Base-by-base conservation (phyloP, 2,113 vertebrate species). In the Neoarius graeffei region DNA sequence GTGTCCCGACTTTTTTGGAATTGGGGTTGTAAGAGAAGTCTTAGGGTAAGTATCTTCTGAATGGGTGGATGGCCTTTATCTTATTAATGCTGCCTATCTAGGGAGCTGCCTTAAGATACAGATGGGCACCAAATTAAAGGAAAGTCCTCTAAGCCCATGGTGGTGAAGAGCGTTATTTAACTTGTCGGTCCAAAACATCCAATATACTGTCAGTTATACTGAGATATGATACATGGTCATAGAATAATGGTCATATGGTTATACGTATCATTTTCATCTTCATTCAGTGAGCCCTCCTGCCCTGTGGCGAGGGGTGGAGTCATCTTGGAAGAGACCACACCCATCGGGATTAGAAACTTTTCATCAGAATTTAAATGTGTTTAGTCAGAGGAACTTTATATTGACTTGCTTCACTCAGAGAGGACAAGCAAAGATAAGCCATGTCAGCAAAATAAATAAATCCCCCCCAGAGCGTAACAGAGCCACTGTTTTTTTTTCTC, bases 371-470 rank as follows among this genome's bases (percentile, higher is more conserved):
- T 9, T 42, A 42, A 73, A 42, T 42, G 9, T 76, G 42, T 50
- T 76, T 20, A 76, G 20, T 25, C 8, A 76, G 73, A 50, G 9
- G 73, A 25, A 23, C 20, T 76, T 50, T 76, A 76, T 76, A 76
- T 52, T 23, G 48, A 76, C 9, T 50, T 76, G 73, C 19, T 73
- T 73, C 17, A 42, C 35, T 73, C 35, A 48, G 17, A 25, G 73
- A 48, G 8, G 42, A 50, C 23, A 52, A 13, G 1, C 35, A 7
- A 4, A n/a, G 48, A 23, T 5, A 54, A 52, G 19, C 10, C 74
- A 54, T 57, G 52, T 17, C 52, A 19, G 52, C 7, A 19, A 80
- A 80, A 80, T 80, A 80, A 80, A 80, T 80, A 79, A 54, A 27
- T n/a, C 11, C 76, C 76, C 50, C 48, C 50, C 25, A 50, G n/a